Evolutionary conservation across 2,113 vertebrate genomes (phyloP).

Genomic region (Phylloscopus trochiloides): DNA sequence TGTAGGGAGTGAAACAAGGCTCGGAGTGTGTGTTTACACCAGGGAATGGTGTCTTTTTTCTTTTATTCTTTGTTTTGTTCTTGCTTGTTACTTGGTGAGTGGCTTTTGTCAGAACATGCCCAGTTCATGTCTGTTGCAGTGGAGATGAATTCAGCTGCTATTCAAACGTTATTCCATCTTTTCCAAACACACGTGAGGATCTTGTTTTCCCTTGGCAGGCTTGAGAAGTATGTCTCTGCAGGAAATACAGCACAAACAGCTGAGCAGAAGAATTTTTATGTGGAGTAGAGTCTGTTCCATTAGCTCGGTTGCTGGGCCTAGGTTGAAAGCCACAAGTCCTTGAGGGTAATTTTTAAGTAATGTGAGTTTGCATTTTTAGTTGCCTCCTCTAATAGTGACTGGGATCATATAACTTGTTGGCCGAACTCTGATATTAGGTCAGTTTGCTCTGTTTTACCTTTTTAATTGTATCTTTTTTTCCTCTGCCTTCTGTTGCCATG

Average conservation of each 20-base stretch:
- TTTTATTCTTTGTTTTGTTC: accelerated
- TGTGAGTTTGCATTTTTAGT: not conserved
- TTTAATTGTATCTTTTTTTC: not conserved
- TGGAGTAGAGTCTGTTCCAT: not conserved
- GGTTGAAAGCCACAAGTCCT: not conserved
- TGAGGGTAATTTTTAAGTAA: not conserved
- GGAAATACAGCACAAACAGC: not conserved
- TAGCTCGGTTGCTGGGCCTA: not conserved
- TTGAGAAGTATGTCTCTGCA: not conserved
- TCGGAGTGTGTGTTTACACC: not conserved
- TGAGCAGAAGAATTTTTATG: not conserved
- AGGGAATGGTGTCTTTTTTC: not conserved
- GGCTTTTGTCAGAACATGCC: not conserved
- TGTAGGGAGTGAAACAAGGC: not conserved
- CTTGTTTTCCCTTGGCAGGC: not conserved
- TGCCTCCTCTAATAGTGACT: not conserved
- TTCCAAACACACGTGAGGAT: not conserved
- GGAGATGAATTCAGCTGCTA: not conserved
- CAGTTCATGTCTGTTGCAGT: not conserved
- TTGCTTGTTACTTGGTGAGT: not conserved
- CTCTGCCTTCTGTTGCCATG: accelerated
- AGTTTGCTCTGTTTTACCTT: not conserved
- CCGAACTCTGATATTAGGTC: not conserved
- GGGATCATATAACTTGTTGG: not conserved
- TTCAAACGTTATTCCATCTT: not conserved